Evolutionary conservation across 2,113 vertebrate species (phyloP).

Genomic region (Aix galericulata): DNA sequence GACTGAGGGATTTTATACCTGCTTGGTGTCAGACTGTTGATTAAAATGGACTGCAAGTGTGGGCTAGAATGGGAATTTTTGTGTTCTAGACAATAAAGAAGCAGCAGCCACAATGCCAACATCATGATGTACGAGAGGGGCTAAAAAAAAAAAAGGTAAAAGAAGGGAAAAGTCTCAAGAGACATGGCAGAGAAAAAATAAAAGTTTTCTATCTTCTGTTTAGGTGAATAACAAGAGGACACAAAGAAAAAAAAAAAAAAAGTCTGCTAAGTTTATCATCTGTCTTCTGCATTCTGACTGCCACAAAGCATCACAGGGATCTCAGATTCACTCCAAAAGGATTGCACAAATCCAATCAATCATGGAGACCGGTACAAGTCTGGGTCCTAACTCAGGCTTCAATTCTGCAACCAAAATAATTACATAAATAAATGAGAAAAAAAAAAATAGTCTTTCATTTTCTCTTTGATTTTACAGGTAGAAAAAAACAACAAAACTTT

Average conservation of each 20-base stretch:
- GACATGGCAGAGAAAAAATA: fast-evolving
- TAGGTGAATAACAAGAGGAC: background rate
- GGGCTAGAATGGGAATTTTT: background rate
- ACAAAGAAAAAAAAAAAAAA: background rate
- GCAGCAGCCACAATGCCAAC: background rate
- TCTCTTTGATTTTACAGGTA: background rate
- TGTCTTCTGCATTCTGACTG: background rate
- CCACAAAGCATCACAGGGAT: background rate
- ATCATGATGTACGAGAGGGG: background rate
- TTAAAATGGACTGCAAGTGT: background rate
- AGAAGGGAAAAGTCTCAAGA: background rate
- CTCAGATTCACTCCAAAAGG: background rate
- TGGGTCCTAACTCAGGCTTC: background rate
- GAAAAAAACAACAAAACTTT: background rate
- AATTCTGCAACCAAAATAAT: background rate
- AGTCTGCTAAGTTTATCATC: background rate
- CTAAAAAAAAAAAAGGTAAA: background rate
- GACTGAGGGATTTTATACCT: background rate
- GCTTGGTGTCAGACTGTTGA: background rate
- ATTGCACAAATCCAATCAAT: background rate
- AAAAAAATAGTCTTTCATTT: background rate
- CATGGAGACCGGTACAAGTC: too few relatives aligned
- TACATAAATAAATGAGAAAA: too few relatives aligned
- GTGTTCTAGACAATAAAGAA: fast-evolving
- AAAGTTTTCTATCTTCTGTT: background rate